Evolutionary conservation across 2,113 vertebrate species (phyloP), one percentile per base, ranked within the genome.

Genomic region (Campylomormyrus numenius): DNA sequence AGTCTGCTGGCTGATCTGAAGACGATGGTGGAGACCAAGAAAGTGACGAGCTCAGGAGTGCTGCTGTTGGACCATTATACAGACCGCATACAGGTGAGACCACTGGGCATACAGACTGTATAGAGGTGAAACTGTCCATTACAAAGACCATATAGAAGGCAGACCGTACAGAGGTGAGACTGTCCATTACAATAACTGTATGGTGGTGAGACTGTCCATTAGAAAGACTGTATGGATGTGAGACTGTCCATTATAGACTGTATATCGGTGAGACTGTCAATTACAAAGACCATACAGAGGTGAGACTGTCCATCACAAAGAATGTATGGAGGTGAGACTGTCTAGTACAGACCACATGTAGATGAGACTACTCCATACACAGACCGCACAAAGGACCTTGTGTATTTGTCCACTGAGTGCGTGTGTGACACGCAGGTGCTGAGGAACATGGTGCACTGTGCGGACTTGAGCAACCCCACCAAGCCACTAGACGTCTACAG

Each of bases 21-120:
- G 94, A 98, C 98, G 0, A 99, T 99, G 98, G 98, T 99, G 91
- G 98, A 98, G 94, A 98, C 98, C 27, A 99, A 99, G 95, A 99
- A 98, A 93, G 98, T 99, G 92, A 98, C 98, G 17, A 98, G 97
- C 90, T 99, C 98, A 1, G 98, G 98, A 88, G 98, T 98, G 39
- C 95, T 99, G 90, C 93, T 98, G 92, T 95, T 99, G 3, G 98
- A 99, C 94, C 98, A 98, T 94, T 98, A 99, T 93, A 96, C 96
- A 0, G 98, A 99, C 93, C 93, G 98, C 85, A 99, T 98, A 94
- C 98, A 99, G 97, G 98, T 98, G 89, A 92, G 90, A 42, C 85
- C 48, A 35, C 39, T 52, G 84, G 45, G 9, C 24, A 15, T 88
- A 15, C 58, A 39, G n/a, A 52, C 13, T 42, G 0, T 15, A 87